Base-by-base conservation (phyloP, 2,797 vertebrate species). In the Picus viridis region DNA sequence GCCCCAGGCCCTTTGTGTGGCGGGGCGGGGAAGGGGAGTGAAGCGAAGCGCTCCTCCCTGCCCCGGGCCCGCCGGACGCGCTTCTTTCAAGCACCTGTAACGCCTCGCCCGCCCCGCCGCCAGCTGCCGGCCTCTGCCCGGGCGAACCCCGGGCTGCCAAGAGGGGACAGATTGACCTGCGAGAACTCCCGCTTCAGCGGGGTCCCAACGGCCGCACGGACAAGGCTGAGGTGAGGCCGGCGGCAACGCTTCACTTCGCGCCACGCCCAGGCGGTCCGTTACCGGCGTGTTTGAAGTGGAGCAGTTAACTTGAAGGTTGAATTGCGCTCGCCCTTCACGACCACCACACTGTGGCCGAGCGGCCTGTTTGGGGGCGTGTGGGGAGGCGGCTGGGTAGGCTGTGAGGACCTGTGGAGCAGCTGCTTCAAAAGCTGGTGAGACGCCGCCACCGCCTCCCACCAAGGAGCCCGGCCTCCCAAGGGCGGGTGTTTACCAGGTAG, bases 401-500 rank as follows among this genome's bases (percentile, higher is more conserved):
- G 54, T 20, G 56, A 32, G 39, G 54, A 16, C 18, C 29, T 3
- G 24, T 2, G 22, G 20, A 5, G 56, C n/a, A 27, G 57, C 51
- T 2, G 32, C 7, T 19, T 27, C 59, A 8, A 13, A 16, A 16
- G 69, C 16, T 7, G n/a, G 47, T 3, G 30, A 11, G 20, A 79
- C 32, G 0, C 24, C 1, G 0, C 24, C 1, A 58, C 19, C 41
- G 34, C 45, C 57, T 12, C 20, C 54, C 65, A 51, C 20, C 43
- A 6, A 6, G 5, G 14, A 51, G 43, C 36, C 53, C 17, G 4
- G 20, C 6, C 34, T 3, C 0, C 11, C 0, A 4, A 26, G 71
- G n/a, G 2, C 58, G 19, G 74, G 70, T 26, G 84, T 12, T n/a
- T 59, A 5, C 12, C 32, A 0, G n/a, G 30, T 1, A 2, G 13